Evolutionary conservation across 2,113 vertebrate genomes (phyloP).

Genomic region (Oostethus manadensis): DNA sequence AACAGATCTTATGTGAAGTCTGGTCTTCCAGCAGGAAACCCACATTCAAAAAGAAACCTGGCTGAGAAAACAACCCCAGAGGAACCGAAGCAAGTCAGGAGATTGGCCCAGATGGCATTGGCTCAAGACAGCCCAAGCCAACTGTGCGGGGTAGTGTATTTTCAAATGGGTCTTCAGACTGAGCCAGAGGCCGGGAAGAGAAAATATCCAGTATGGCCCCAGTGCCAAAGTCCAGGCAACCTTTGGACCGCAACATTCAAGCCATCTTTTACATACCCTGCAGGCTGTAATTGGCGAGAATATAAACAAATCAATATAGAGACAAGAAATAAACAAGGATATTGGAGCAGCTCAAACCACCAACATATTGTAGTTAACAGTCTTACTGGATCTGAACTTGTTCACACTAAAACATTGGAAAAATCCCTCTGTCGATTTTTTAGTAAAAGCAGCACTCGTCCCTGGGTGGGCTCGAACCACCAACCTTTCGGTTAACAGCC

Average conservation of each 20-base stretch:
- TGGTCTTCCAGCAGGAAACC: background rate
- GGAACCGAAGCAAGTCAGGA: background rate
- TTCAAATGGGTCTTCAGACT: background rate
- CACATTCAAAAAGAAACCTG: background rate
- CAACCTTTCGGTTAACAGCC: constrained; percentile 59
- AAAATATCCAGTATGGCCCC: background rate
- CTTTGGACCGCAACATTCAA: background rate
- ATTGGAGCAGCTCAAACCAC: background rate
- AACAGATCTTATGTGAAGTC: background rate
- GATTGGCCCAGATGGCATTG: background rate
- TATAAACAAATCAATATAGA: background rate
- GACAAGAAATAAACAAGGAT: background rate
- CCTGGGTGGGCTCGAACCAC: constrained; percentile 53
- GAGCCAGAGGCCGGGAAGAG: background rate
- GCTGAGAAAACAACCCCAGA: background rate
- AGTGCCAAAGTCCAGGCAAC: background rate
- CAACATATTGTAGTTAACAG: too few species aligned
- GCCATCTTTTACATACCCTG: background rate
- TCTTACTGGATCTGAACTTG: too few species aligned
- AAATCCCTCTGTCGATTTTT: too few species aligned
- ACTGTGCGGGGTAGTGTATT: background rate
- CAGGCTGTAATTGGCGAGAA: background rate
- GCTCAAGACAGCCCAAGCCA: background rate
- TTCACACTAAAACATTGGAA: too few species aligned
- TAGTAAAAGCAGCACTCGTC: background rate